Evolutionary conservation across 2,797 vertebrate species (phyloP).

Genomic region (Melanotaenia parkinsoni): DNA sequence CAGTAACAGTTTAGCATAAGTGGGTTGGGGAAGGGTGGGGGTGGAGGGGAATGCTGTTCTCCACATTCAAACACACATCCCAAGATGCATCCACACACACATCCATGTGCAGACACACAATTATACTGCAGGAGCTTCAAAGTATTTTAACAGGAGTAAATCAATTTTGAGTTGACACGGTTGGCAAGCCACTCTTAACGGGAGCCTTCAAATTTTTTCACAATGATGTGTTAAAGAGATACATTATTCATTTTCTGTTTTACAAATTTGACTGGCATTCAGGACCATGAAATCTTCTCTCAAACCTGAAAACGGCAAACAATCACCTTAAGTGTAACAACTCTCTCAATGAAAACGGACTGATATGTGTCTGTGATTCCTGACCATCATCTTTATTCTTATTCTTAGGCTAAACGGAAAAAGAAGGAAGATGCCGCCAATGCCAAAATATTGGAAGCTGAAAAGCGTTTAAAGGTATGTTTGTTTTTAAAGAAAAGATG

Average conservation of each 20-base stretch:
- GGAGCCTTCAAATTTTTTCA: conserved; percentile 84
- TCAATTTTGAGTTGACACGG: conserved; percentile 88
- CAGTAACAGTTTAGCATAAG: conserved; percentile 87
- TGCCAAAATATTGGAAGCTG: conserved; percentile 98
- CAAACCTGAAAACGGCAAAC: conserved; percentile 73
- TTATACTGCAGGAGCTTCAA: conserved; percentile 84
- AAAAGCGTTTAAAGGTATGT: conserved; percentile 99
- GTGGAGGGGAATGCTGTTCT: conserved; percentile 73
- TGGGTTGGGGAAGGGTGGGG: conserved; percentile 68
- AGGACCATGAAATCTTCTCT: conserved; percentile 71
- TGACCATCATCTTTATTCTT: conserved; percentile 85
- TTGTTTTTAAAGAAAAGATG: conserved; percentile 37
- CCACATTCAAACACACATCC: conserved; percentile 59
- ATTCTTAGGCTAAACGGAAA: conserved; percentile 97
- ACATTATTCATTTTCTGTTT: conserved; percentile 84
- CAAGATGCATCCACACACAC: conserved; percentile 38
- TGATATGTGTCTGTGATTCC: conserved; percentile 60
- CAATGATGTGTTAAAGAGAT: conserved; percentile 87
- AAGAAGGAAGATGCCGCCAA: conserved; percentile 99
- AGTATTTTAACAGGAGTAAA: conserved; percentile 86
- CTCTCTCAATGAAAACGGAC: conserved; percentile 66
- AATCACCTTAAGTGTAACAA: conserved; percentile 72
- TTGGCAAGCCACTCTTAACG: conserved; percentile 87
- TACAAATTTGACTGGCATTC: conserved; percentile 81
- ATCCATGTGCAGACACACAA: conserved; percentile 60